Base-by-base conservation (phyloP, 2,113 vertebrate species). In the Phylloscopus whistleri region DNA sequence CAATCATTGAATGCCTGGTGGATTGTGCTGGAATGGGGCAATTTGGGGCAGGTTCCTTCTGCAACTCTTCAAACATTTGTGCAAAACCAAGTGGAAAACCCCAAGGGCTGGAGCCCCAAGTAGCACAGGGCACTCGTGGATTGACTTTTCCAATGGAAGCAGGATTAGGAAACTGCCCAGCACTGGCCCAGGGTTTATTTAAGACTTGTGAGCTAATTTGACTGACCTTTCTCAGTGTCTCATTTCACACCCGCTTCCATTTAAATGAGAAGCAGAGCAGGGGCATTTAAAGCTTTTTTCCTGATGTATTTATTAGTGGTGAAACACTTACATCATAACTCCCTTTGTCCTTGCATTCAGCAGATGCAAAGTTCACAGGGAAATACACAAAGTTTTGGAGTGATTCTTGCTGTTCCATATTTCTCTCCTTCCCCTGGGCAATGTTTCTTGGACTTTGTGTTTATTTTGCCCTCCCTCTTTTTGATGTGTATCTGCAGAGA, bases 341-440 rank as follows among this genome's bases (percentile, higher is more conserved):
- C 58, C 44, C 48, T 77, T 91, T 91, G 79, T 60, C 87, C 91
- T 91, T 92, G 49, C 39, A 8, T 60, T 58, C 10, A 64, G 56
- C n/a, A 24, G 63, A 5, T 10, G n/a, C 24, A 3, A 41, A 93
- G 16, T 44, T 87, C 84, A 11, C 37, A 13, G 3, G 48, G 62
- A 81, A 88, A 80, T 16, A 9, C 52, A 11, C 60, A 7, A 24
- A 66, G 23, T 41, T 51, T 52, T 23, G 17, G 62, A 67, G 55
- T 22, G 37, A 39, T 52, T 33, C 43, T 60, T 21, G 26, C 72
- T 64, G 1, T 16, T 16, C 60, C 21, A 3, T 26, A 44, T 35
- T 69, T 35, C 72, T 2, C 53, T 1, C 24, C 0, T 49, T 64
- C 39, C 58, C 44, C 44, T 72, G 62, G 66, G 27, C 28, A 7